These are phyloP conservation scores for Tinea semifulvella DNA, from an alignment of 2,888 invertebrate species.

Conservation along the genomic window DNA sequence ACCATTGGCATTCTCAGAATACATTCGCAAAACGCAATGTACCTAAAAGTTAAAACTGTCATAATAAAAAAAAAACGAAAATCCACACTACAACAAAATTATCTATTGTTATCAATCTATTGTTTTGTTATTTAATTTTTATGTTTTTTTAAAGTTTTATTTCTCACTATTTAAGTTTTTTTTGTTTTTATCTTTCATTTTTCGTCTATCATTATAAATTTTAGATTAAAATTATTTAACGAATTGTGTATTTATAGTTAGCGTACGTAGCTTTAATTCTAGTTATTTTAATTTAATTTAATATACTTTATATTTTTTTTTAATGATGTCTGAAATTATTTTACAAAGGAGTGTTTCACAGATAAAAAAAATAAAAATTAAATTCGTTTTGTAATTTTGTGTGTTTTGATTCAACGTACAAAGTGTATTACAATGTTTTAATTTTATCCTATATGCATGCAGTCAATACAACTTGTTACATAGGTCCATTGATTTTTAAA, in stretches of 20 bases:
- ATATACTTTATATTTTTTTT: constrained; percentile 6
- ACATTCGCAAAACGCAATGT: too few relatives aligned
- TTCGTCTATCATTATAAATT: constrained; percentile 25
- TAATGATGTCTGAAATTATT: constrained; percentile 16
- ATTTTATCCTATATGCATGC: too few relatives aligned
- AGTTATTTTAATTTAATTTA: constrained; percentile 38
- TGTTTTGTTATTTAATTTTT: constrained; percentile 63
- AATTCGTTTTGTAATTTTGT: not conserved
- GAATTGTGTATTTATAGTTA: constrained; percentile 53
- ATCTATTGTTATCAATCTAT: constrained; percentile 13
- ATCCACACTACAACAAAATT: too few relatives aligned
- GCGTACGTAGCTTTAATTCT: constrained; percentile 54
- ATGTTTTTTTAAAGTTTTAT: constrained; percentile 23
- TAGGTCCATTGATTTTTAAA: too few relatives aligned
- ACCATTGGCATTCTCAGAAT: too few relatives aligned
- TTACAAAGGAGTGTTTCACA: constrained; percentile 41
- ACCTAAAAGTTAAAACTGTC: too few relatives aligned
- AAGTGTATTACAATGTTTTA: constrained; percentile 1
- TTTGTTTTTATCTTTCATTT: constrained; percentile 31
- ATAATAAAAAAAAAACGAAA: too few relatives aligned
- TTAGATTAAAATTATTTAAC: constrained; percentile 16
- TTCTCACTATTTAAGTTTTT: constrained; percentile 33
- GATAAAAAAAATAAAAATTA: too few relatives aligned
- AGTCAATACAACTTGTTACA: too few relatives aligned
- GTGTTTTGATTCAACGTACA: not conserved